These are phyloP conservation scores for Glomeris marginata DNA, from an alignment of 2,888 invertebrate genomes.

Conservation along the genomic window DNA sequence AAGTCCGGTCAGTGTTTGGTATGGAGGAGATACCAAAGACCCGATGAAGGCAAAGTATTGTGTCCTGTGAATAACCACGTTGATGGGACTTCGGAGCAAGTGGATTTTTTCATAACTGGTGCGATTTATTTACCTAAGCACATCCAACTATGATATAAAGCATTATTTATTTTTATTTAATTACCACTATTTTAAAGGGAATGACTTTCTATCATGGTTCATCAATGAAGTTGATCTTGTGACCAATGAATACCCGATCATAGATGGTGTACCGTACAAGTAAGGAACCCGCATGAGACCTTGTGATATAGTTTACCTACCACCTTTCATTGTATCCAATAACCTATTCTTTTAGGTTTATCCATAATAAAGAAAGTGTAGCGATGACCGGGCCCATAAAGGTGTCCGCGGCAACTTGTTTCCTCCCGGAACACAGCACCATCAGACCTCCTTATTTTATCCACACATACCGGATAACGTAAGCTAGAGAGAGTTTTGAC, in stretches of 20 bases:
- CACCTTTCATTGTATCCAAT: too few relatives aligned
- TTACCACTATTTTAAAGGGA: constrained; percentile 11
- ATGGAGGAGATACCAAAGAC: background rate
- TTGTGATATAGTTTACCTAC: too few relatives aligned
- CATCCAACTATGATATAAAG: too few relatives aligned
- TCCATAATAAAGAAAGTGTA: constrained; percentile 22
- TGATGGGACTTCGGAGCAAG: background rate
- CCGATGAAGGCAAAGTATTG: too few relatives aligned
- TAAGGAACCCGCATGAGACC: constrained; percentile 1
- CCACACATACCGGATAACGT: constrained; percentile 24
- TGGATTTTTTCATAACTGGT: constrained; percentile 2
- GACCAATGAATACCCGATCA: constrained; percentile 14
- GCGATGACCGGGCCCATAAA: constrained; percentile 20
- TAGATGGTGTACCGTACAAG: constrained; percentile 17
- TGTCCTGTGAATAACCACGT: background rate
- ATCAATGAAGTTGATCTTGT: constrained; percentile 15
- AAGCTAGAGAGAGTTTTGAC: constrained; percentile 12
- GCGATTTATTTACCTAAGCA: constrained; percentile 6
- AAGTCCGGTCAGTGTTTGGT: constrained; percentile 14
- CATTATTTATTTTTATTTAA: background rate
- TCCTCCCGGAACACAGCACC: constrained; percentile 24
- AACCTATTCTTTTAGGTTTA: constrained; percentile 15
- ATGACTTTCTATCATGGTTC: constrained; percentile 18
- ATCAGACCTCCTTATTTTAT: constrained; percentile 20
- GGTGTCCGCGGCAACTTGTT: constrained; percentile 23